Evolutionary conservation across 2,113 vertebrate species (phyloP), one percentile per base, ranked within the genome.

Genomic region (Istiophorus platypterus): DNA sequence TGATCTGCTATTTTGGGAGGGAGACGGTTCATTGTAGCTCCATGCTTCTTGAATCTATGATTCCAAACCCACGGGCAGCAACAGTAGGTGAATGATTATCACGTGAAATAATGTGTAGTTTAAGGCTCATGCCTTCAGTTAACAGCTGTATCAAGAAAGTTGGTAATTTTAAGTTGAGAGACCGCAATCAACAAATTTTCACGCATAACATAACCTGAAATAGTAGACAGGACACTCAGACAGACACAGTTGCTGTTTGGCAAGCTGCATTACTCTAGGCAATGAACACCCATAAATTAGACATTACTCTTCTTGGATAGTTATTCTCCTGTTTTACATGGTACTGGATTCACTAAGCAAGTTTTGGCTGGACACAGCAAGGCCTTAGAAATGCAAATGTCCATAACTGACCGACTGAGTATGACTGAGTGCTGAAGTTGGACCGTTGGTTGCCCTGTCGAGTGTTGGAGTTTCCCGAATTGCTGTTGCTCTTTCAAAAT

Each of bases 1-100:
- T 87, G 83, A 72, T 79, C 31, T 61, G 47, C 78, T 82, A 69
- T 82, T 87, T 89, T 47, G 58, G 54, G 63, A 57, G 13, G 11
- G 31, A 78, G 80, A 54, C 0, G 1, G 64, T 65, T 80, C 14
- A 47, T 47, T 72, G 26, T 69, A 71, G 80, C 63, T 58, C 45
- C 52, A 29, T 1, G 80, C 72, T 56, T 86, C 70, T 78, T 84
- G 72, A 75, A 58, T 73, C 57, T 31, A 13, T 31, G n/a, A 22
- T 15, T 76, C 65, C 10, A 42, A 72, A 63, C 10, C 2, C 58
- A 42, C 0, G 0, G 34, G 27, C 11, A 49, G 11, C 52, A 65
- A 27, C 0, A 52, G 42, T 58, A 24, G 39, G 20, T 65, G 54
- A 39, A 58, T 57, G 51, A 77, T 58, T 17, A 47, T 47, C 42